These are phyloP conservation scores for Tanytarsus gracilentus DNA, from an alignment of 2,888 invertebrate species.

Conservation along the genomic window DNA sequence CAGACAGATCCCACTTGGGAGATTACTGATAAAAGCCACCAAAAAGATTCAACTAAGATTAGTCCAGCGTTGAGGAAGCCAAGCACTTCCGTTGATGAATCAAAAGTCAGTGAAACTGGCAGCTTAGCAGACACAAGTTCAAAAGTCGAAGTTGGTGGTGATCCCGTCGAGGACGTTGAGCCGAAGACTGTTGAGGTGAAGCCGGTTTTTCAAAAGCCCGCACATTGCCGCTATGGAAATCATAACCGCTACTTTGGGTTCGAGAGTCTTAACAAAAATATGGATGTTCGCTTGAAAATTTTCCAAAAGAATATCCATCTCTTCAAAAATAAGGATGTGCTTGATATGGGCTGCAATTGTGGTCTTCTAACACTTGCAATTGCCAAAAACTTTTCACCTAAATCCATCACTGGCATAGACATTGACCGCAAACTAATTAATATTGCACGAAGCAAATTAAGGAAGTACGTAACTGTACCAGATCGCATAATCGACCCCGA, in stretches of 20 bases:
- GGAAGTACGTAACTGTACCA: slow-evolving; percentile 41
- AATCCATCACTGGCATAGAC: slow-evolving; percentile 84
- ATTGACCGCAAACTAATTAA: slow-evolving; percentile 82
- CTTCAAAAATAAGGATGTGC: slow-evolving; percentile 80
- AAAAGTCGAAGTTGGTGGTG: background rate
- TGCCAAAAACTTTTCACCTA: slow-evolving; percentile 76
- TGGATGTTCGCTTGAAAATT: slow-evolving; percentile 74
- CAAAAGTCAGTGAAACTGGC: slow-evolving; percentile 39
- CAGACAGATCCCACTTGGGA: slow-evolving; percentile 16
- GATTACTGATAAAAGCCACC: slow-evolving; percentile 75
- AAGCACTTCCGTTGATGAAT: slow-evolving; percentile 33
- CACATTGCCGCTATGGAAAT: slow-evolving; percentile 88
- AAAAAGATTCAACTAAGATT: slow-evolving; percentile 85
- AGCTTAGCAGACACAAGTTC: background rate
- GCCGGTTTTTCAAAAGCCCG: slow-evolving; percentile 42
- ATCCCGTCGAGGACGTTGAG: slow-evolving; percentile 39
- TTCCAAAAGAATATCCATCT: slow-evolving; percentile 70
- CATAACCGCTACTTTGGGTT: slow-evolving; percentile 96
- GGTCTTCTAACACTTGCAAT: slow-evolving; percentile 89
- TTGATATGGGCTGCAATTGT: slow-evolving; percentile 97
- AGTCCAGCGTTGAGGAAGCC: slow-evolving; percentile 46
- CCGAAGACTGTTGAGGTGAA: slow-evolving; percentile 45
- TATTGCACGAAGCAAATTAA: slow-evolving; percentile 42
- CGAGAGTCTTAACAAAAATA: slow-evolving; percentile 69
- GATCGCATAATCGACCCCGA: background rate